phyloP scores from a whole-genome alignment of 2,797 vertebrate species.

The Xenops minutus region DNA sequence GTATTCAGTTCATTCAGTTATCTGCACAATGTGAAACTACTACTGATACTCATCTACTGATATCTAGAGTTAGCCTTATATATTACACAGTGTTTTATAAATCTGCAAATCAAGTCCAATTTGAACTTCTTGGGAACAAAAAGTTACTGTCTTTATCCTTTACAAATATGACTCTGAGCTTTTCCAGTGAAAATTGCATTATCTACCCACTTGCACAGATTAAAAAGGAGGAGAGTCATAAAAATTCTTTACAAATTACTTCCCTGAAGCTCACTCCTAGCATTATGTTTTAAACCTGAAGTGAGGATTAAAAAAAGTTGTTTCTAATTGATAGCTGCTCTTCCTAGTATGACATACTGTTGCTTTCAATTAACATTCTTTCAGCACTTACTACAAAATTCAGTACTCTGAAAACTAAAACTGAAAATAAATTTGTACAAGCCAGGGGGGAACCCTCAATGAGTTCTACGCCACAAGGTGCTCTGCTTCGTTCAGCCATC shows the following conservation, averaged over 20 bases:
- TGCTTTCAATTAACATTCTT: not conserved
- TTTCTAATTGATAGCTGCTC: not conserved
- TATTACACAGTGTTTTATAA: not conserved
- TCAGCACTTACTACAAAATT: slow-evolving; percentile 7
- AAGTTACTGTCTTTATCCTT: slow-evolving; percentile 13
- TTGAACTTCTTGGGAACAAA: slow-evolving; percentile 9
- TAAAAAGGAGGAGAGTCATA: not conserved
- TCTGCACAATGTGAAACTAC: not conserved
- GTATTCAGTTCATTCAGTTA: not conserved
- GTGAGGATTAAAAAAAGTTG: not conserved
- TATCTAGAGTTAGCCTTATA: not conserved
- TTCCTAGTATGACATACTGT: not conserved
- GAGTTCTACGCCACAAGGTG: not conserved
- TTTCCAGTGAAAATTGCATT: slow-evolving; percentile 7
- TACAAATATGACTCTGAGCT: not conserved
- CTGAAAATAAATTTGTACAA: not conserved
- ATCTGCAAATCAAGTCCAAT: not conserved
- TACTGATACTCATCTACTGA: not conserved
- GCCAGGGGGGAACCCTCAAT: not conserved
- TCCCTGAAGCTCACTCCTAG: not conserved
- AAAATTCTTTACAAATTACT: not conserved
- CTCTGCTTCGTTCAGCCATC: not conserved
- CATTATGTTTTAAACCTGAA: slow-evolving; percentile 13
- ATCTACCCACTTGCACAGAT: not conserved
- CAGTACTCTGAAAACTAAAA: not conserved